phyloP scores from a whole-genome alignment of 1,140 invertebrate species.

The Gyrodactylus bullatarudis region DNA sequence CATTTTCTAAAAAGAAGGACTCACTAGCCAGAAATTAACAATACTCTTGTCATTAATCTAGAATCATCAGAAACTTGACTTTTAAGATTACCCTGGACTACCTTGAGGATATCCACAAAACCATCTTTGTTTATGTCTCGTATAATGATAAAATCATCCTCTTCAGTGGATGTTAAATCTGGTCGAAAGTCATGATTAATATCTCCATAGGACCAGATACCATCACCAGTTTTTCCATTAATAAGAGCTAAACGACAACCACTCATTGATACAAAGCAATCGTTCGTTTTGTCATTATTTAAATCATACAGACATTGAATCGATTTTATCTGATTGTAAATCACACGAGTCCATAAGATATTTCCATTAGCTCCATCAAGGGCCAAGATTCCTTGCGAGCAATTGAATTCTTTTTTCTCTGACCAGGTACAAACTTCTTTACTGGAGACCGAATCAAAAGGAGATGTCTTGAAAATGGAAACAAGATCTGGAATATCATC shows the following conservation, averaged over 20 bases:
- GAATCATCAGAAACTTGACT: background rate
- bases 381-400: background rate
- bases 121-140: background rate
- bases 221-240: background rate
- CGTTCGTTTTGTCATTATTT: background rate
- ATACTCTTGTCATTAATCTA: background rate
- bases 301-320: background rate
- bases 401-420: background rate
- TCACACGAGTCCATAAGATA: background rate
- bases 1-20: background rate
- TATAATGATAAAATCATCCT: background rate
- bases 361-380: background rate
- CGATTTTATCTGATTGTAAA: background rate
- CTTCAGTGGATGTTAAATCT: background rate
- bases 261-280: background rate
- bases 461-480: background rate
- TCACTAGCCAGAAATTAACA: background rate
- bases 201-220: background rate
- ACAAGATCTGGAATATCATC: background rate
- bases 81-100: background rate
- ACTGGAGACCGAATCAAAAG: background rate
- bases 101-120: background rate
- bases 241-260: background rate
- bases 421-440: background rate
- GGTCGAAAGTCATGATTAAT: background rate